Evolutionary conservation across 2,113 vertebrate species (phyloP).

Genomic region (Cryptomyrus ogoouensis): DNA sequence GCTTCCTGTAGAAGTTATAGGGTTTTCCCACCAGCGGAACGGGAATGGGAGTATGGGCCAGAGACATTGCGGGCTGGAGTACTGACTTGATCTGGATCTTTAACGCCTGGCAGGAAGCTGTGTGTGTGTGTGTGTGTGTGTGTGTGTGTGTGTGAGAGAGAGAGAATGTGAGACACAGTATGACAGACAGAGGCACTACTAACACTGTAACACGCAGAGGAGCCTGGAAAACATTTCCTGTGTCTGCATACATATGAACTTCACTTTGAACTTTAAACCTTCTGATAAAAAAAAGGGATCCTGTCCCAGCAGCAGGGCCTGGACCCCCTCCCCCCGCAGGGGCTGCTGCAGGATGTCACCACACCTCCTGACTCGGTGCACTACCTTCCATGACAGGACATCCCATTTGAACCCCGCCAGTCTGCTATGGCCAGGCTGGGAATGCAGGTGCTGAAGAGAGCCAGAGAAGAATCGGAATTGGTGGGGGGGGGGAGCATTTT

Average conservation of each 20-base stretch:
- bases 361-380: not conserved
- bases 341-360: not conserved
- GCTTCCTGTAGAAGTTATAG: slow-evolving; percentile 30
- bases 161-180: not conserved
- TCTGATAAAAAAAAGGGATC: not conserved
- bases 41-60: slow-evolving; percentile 33
- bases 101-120: slow-evolving; percentile 35
- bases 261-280: not conserved
- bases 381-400: not conserved
- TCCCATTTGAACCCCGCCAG: not conserved
- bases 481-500: not conserved
- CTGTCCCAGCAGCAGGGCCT: not conserved
- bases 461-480: not conserved
- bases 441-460: not conserved
- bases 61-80: not conserved
- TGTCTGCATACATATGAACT: not conserved
- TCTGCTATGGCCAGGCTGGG: not conserved
- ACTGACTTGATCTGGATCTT: not conserved
- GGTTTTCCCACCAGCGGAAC: slow-evolving; percentile 19
- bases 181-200: slow-evolving; percentile 21
- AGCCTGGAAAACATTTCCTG: not conserved
- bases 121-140: slow-evolving; percentile 16
- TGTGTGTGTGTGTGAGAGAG: too few relatives aligned
- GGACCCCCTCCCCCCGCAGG: not conserved
- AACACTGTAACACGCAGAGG: not conserved